Conservation (phyloP, 2,113 vertebrate genomes). For the Neodon shergylaensis region DNA sequence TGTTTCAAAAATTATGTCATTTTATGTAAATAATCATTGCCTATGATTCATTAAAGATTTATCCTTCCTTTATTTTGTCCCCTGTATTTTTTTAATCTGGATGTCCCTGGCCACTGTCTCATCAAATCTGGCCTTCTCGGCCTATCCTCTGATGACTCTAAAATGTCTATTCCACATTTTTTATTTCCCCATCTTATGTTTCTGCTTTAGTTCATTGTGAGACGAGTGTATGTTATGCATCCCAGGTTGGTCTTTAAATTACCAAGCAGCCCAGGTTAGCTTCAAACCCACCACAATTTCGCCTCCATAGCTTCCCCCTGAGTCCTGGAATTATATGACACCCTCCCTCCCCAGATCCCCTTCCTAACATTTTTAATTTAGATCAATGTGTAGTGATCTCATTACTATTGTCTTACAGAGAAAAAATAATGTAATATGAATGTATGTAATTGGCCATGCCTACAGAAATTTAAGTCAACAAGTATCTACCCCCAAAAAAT, state of each 20-base stretch:
- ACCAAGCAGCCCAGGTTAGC: neutral
- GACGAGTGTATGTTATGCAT: neutral
- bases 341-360: no score
- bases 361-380: neutral
- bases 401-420: neutral
- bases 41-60: neutral
- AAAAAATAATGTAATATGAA: neutral
- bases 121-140: neutral
- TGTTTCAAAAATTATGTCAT: neutral
- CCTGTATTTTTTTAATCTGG: neutral
- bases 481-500: neutral
- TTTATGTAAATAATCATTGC: neutral
- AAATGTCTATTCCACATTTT: neutral
- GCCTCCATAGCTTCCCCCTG: neutral
- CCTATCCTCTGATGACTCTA: neutral
- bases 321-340: neutral
- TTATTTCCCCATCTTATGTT: neutral
- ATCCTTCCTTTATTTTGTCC: neutral
- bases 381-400: neutral
- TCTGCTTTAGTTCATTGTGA: neutral
- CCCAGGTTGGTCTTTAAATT: neutral
- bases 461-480: constrained; percentile 13
- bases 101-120: neutral
- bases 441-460: neutral
- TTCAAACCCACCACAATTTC: neutral